A percentile compares a stretch with the other conserved stretches of the same genome.
Evolutionary conservation across 1,140 invertebrate genomes (phyloP).

Genomic region (Drosophila nebulosa): DNA sequence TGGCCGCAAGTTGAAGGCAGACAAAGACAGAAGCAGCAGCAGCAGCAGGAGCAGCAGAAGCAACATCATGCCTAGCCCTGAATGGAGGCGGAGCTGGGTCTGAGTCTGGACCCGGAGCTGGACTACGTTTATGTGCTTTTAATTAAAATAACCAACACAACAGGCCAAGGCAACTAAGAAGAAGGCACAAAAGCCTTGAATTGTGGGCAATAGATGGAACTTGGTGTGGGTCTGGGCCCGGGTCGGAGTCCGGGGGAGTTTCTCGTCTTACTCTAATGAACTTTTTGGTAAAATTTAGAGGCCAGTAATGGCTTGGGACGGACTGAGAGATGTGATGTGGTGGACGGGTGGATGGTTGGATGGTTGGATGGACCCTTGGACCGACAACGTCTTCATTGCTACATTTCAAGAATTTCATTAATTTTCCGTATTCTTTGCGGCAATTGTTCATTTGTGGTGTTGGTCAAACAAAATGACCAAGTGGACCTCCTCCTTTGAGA

Average conservation of each 20-base stretch:
- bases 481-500: too few relatives aligned
- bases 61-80: neutral
- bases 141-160: conserved; percentile 61
- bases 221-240: neutral
- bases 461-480: conserved; percentile 18
- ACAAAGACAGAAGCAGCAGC: conserved; percentile 11
- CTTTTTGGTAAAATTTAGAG: conserved; percentile 59
- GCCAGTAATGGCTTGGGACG: conserved; percentile 22
- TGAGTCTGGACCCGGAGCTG: conserved; percentile 19
- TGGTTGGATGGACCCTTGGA: conserved; percentile 4
- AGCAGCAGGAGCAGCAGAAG: neutral
- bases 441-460: conserved; percentile 55
- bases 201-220: too few relatives aligned
- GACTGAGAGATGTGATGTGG: conserved; percentile 6
- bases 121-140: conserved; percentile 56
- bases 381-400: conserved; percentile 46
- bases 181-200: too few relatives aligned
- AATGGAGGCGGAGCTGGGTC: conserved; percentile 7
- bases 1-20: conserved; percentile 49
- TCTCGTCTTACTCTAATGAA: conserved; percentile 54
- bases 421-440: conserved; percentile 56
- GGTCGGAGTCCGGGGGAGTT: neutral
- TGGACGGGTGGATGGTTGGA: conserved; percentile 18
- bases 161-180: conserved; percentile 9
- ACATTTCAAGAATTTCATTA: conserved; percentile 56